Conservation (phyloP, 2,888 invertebrate genomes). For the Caenorhabditis imperialis region DNA sequence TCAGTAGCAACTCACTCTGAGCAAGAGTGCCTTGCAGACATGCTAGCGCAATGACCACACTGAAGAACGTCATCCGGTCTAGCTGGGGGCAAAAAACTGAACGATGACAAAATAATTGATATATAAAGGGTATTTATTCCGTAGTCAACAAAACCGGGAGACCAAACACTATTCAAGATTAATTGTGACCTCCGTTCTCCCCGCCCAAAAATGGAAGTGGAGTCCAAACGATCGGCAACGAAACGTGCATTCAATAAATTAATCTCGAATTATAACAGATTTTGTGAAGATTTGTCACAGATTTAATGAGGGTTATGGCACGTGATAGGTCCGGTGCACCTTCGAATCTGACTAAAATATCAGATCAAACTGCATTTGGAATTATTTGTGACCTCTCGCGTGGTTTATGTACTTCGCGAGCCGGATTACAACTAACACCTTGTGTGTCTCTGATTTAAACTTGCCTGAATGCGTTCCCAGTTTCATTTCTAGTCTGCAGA, state of each 20-base stretch:
- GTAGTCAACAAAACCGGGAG: conserved; percentile 10
- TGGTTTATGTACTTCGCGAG: conserved; percentile 27
- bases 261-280: conserved; percentile 36
- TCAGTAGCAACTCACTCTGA: conserved; percentile 21
- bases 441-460: conserved; percentile 31
- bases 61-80: conserved; percentile 24
- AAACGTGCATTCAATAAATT: conserved; percentile 19
- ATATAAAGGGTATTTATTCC: conserved; percentile 27
- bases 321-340: no score
- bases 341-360: no score
- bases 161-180: conserved; percentile 50
- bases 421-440: conserved; percentile 47
- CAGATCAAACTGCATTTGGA: not conserved
- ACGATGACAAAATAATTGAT: conserved; percentile 5
- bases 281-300: conserved; percentile 5
- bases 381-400: conserved; percentile 8
- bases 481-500: conserved; percentile 3
- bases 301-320: no score
- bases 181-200: conserved; percentile 22
- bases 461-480: not conserved
- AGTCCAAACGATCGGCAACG: conserved; percentile 32
- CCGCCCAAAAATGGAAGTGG: not conserved
- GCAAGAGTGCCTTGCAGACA: conserved; percentile 20
- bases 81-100: conserved; percentile 11
- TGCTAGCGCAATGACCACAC: conserved; percentile 20